phyloP scores from a whole-genome alignment of 2,113 vertebrate genomes.

The Ciconia maguari region DNA sequence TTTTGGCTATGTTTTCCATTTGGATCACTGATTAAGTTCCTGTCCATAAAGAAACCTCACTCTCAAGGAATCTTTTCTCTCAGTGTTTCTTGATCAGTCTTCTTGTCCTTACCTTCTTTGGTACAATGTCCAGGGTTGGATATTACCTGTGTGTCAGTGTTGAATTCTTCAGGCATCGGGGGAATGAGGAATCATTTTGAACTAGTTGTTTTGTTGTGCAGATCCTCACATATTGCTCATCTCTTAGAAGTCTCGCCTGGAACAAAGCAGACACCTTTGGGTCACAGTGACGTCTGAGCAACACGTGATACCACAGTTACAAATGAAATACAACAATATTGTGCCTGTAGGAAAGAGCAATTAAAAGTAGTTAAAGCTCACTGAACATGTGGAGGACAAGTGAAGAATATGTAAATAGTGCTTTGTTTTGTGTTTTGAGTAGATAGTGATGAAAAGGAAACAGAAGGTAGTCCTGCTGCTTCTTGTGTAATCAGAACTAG shows the following conservation, averaged over 20 bases:
- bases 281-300: not conserved
- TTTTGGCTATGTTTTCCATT: not conserved
- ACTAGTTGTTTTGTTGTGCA: not conserved
- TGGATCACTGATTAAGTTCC: not conserved
- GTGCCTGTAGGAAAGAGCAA: not conserved
- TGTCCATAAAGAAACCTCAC: not conserved
- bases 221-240: not conserved
- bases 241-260: not conserved
- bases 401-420: not conserved
- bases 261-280: not conserved
- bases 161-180: not conserved
- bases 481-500: not conserved
- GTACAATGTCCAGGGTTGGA: not conserved
- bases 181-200: not conserved
- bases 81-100: not conserved
- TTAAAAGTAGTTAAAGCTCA: not conserved
- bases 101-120: not conserved
- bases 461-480: not conserved
- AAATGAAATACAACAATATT: not conserved
- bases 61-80: not conserved
- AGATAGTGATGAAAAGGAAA: not conserved
- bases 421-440: not conserved
- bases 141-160: not conserved
- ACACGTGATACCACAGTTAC: not conserved
- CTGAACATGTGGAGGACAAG: not conserved